Evolutionary conservation across 2,797 vertebrate species (phyloP).

Genomic region (Ciconia nigra): DNA sequence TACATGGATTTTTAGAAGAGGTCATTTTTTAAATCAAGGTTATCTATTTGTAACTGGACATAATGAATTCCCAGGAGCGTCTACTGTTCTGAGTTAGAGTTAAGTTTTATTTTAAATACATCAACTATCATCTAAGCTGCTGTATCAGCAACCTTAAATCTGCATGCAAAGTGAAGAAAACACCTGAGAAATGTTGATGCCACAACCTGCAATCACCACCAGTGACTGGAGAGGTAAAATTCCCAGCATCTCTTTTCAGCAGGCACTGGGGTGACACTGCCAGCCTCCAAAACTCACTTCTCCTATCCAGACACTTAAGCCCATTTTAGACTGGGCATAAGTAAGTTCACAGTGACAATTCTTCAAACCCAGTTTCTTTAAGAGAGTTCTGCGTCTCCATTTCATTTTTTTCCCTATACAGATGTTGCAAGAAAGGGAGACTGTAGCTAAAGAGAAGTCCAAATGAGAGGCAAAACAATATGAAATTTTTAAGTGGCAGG

Average conservation of each 20-base stretch:
- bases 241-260: neutral
- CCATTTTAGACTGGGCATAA: neutral
- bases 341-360: fast-evolving
- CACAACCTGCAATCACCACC: neutral
- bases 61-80: neutral
- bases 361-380: neutral
- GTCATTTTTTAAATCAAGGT: neutral
- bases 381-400: neutral
- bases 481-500: neutral
- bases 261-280: neutral
- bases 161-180: neutral
- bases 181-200: neutral
- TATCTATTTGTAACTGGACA: neutral
- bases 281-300: neutral
- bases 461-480: neutral
- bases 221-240: neutral
- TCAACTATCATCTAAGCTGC: neutral
- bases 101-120: neutral
- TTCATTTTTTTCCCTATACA: neutral
- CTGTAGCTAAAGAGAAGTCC: neutral
- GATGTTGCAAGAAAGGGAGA: neutral
- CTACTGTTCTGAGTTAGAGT: neutral
- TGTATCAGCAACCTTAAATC: neutral
- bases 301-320: neutral
- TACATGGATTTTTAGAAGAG: neutral